Conservation (phyloP, 2,797 vertebrate species). For the Pampus argenteus region DNA sequence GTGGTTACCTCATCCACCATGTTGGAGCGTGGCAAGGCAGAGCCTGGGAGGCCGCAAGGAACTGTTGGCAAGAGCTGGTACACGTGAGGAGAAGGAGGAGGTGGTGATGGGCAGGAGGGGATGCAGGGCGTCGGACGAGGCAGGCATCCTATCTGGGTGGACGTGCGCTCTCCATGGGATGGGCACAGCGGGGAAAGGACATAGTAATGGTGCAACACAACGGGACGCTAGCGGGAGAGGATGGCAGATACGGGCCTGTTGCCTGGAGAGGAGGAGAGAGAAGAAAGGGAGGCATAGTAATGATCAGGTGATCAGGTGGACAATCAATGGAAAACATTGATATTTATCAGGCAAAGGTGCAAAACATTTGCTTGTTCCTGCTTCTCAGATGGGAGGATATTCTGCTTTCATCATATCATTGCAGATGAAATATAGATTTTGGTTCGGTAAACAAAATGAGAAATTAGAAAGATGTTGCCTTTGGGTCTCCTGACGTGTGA, state of each 20-base stretch:
- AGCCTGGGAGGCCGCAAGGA: constrained; percentile 63
- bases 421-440: neutral
- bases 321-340: neutral
- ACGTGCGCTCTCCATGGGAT: constrained; percentile 78
- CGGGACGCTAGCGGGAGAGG: constrained; percentile 20
- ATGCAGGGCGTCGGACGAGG: constrained; percentile 57
- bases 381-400: neutral
- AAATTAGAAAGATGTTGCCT: neutral
- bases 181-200: constrained; percentile 47
- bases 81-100: constrained; percentile 74
- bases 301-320: neutral
- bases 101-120: constrained; percentile 79
- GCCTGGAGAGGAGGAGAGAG: constrained; percentile 26
- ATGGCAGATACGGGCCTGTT: constrained; percentile 45
- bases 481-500: neutral
- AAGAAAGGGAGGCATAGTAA: constrained; percentile 12
- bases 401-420: neutral
- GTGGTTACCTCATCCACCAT: constrained; percentile 91
- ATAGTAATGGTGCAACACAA: constrained; percentile 48
- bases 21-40: constrained; percentile 68
- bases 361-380: neutral
- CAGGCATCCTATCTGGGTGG: constrained; percentile 81
- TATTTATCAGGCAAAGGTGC: neutral
- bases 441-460: neutral
- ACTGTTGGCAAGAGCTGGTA: constrained; percentile 71